Evolutionary conservation across 2,113 vertebrate species (phyloP), one percentile per base, ranked within the genome.

Genomic region (Poicephalus meyeri): DNA sequence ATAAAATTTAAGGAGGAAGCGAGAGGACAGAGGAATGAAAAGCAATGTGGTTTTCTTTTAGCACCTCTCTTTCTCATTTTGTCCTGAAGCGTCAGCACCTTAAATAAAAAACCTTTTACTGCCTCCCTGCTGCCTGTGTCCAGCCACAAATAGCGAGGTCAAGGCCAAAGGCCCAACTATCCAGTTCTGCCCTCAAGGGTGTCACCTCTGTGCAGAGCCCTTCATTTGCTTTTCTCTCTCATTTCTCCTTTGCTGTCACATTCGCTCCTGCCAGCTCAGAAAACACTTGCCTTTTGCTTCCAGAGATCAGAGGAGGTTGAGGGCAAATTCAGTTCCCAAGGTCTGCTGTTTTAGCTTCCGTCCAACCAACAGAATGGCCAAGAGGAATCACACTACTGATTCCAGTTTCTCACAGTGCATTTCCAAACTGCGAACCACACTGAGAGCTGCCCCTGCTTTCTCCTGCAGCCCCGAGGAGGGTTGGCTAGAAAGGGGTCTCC

Each of bases 31-130:
- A 49, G 70, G 86, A 92, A 83, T 6, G 55, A 86, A 92, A 93
- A 95, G 60, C 85, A 37, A 42, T 50, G 71, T 93, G 80, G 95
- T 97, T 96, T 91, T 91, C 94, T 95, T 97, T 96, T 74, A 95
- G 81, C 93, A 95, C 64, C 83, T 95, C 79, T 93, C 49, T 95
- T 92, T 91, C 95, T 97, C 97, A 96, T 98, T 98, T 98, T 95
- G 95, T 95, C 74, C 74, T 50, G 55, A 94, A 87, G 66, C 97
- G 97, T 97, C 96, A 97, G 94, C 94, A 95, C 81, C 95, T 97
- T 97, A 97, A 97, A 98, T 97, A 97, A 98, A 98, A 97, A 95
- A 87, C 86, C 53, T 96, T 97, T 97, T 96, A 96, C 80, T 84
- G 96, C 91, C 85, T 97, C 66, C 21, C 80, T 87, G 94, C 93